phyloP scores from a whole-genome alignment of 2,888 invertebrate species.

The Oeneis ivallda region DNA sequence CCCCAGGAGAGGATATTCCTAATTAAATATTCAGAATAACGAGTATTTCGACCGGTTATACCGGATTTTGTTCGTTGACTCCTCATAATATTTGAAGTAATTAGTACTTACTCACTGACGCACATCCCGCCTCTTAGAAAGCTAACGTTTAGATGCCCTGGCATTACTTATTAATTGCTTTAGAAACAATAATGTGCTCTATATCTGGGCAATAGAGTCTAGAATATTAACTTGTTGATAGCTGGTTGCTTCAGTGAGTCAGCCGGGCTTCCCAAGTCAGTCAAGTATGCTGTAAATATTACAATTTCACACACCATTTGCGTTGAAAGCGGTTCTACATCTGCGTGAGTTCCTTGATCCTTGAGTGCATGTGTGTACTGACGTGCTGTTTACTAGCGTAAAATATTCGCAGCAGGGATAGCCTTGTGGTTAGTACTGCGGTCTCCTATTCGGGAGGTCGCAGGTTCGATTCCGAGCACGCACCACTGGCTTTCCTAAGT shows the following conservation, averaged over 20 bases:
- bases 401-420: too few species aligned
- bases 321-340: constrained; percentile 13
- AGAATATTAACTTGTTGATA: neutral
- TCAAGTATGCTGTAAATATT: constrained; percentile 24
- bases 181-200: neutral
- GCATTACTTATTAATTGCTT: neutral
- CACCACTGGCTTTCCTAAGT: too few species aligned
- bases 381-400: constrained; percentile 1
- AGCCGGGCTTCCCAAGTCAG: constrained; percentile 24
- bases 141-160: neutral
- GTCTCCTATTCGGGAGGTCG: too few species aligned
- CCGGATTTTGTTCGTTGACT: neutral
- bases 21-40: neutral
- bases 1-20: neutral
- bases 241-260: constrained; percentile 12
- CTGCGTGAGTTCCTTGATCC: constrained; percentile 1
- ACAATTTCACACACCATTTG: constrained; percentile 20
- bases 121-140: constrained; percentile 12
- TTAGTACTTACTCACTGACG: constrained; percentile 5
- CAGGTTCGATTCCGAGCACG: too few species aligned
- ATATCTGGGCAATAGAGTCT: neutral
- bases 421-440: too few species aligned
- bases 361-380: neutral
- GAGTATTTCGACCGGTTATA: neutral
- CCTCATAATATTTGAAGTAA: neutral